These are phyloP conservation scores for Brachyopa scutellaris DNA, from an alignment of 2,888 invertebrate genomes.

Conservation along the genomic window DNA sequence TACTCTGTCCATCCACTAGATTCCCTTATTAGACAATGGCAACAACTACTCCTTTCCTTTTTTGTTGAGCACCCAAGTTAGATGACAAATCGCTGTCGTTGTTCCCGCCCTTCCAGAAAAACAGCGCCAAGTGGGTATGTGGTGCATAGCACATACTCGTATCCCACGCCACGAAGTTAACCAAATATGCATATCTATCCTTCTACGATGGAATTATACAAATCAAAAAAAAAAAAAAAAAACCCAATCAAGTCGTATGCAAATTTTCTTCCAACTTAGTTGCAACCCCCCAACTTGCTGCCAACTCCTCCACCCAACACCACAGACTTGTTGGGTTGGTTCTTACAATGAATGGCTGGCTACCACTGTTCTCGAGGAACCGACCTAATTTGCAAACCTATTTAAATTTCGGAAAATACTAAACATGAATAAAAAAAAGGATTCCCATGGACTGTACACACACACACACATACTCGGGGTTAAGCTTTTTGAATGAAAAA, in stretches of 20 bases:
- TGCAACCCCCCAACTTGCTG: not conserved
- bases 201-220: not conserved
- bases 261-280: constrained; percentile 17
- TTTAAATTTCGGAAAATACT: constrained; percentile 34
- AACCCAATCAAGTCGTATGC: not conserved
- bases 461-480: not conserved
- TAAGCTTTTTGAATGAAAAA: constrained; percentile 16
- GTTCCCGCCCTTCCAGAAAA: no score
- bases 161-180: not conserved
- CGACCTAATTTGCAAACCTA: constrained; percentile 30
- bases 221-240: not conserved
- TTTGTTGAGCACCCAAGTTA: no score
- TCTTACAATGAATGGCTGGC: constrained; percentile 1
- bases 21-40: no score
- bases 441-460: not conserved
- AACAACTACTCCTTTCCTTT: no score
- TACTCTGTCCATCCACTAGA: no score
- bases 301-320: not conserved
- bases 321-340: not conserved
- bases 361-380: constrained; percentile 9
- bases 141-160: no score
- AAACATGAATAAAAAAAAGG: not conserved
- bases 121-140: no score
- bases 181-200: constrained; percentile 6
- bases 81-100: no score